Conservation (phyloP, 1,140 invertebrate genomes). For the Antheraea mylitta region DNA sequence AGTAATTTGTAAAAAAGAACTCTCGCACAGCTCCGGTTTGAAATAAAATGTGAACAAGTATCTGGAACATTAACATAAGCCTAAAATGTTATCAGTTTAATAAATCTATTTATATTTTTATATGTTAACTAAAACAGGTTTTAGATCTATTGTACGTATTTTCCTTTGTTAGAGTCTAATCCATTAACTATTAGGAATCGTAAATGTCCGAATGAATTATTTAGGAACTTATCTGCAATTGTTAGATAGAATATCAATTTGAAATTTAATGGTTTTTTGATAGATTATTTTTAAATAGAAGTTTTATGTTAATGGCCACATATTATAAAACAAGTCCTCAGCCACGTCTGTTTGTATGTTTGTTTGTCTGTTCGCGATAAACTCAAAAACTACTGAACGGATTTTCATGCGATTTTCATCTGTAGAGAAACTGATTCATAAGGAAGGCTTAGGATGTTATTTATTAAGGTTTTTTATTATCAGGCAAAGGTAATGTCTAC, state of each 20-base stretch:
- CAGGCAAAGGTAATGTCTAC: too few species aligned
- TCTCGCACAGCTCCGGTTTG: not conserved
- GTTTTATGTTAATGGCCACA: too few species aligned
- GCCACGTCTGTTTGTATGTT: too few species aligned
- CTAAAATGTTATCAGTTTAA: slow-evolving; percentile 4
- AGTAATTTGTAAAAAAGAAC: not conserved
- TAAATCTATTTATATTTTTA: slow-evolving; percentile 1
- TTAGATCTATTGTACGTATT: not conserved
- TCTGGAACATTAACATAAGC: not conserved
- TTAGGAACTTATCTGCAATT: not conserved
- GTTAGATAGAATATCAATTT: not conserved
- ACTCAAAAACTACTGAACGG: too few species aligned
- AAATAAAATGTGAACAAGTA: slow-evolving; percentile 3
- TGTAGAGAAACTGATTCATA: too few species aligned
- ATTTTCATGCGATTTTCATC: too few species aligned
- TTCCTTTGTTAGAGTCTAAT: not conserved
- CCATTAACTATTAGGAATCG: not conserved
- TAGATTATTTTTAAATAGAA: not conserved
- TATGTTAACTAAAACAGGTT: not conserved
- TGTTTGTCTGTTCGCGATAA: too few species aligned
- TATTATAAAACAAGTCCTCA: too few species aligned
- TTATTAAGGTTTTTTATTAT: too few species aligned
- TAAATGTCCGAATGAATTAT: not conserved
- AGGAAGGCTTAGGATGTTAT: too few species aligned
- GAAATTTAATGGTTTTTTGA: not conserved